A percentile compares a stretch with the other conserved stretches of the same genome.
Evolutionary conservation across 2,797 vertebrate genomes (phyloP).

Genomic region (Adrianichthys oophorus): DNA sequence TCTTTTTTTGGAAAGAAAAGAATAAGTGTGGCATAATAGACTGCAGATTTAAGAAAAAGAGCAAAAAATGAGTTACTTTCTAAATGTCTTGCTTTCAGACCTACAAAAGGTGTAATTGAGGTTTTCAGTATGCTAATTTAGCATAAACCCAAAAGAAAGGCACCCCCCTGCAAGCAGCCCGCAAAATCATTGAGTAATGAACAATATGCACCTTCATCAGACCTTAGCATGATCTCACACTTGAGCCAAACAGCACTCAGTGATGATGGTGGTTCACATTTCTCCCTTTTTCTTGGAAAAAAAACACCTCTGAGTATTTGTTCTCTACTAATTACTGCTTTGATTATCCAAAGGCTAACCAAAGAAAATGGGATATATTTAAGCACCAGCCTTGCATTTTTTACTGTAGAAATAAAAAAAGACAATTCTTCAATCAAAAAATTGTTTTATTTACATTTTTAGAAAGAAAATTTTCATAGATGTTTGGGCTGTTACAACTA

Average conservation of each 20-base stretch:
- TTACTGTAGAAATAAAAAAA: conserved; percentile 32
- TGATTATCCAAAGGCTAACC: conserved; percentile 76
- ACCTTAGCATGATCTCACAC: conserved; percentile 41
- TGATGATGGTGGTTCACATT: conserved; percentile 39
- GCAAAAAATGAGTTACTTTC: conserved; percentile 27
- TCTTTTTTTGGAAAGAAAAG: conserved; percentile 8
- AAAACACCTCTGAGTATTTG: conserved; percentile 51
- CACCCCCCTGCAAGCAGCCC: conserved; percentile 44
- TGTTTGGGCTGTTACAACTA: conserved; percentile 11
- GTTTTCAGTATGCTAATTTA: conserved; percentile 61
- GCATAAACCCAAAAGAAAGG: conserved; percentile 41
- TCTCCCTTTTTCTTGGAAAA: conserved; percentile 22
- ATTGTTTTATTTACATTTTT: conserved; percentile 15
- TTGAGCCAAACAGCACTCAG: conserved; percentile 54
- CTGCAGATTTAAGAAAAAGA: neutral
- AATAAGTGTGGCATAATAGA: conserved; percentile 8
- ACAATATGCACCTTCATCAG: conserved; percentile 34
- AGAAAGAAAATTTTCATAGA: conserved; percentile 45
- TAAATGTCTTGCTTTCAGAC: conserved; percentile 53
- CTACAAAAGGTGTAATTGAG: conserved; percentile 56
- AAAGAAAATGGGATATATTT: conserved; percentile 54
- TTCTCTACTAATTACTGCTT: conserved; percentile 62
- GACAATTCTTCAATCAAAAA: neutral
- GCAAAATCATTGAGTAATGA: conserved; percentile 30
- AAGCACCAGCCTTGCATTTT: conserved; percentile 55